Conservation (phyloP, 1,140 invertebrate species). For the Trissolcus basalis region DNA sequence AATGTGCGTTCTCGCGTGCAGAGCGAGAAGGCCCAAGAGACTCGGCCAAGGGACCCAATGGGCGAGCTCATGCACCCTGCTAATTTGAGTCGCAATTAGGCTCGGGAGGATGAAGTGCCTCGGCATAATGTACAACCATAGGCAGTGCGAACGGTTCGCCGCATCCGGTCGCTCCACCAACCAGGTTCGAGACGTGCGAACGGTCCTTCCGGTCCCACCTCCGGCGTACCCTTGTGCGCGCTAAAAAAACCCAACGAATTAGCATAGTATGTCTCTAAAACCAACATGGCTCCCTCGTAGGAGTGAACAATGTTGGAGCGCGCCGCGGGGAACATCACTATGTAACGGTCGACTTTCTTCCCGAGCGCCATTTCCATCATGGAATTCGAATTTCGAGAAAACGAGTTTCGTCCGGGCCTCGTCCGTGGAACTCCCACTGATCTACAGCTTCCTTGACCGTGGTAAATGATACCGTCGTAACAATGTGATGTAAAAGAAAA, state of each 20-base stretch:
- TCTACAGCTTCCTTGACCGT: not conserved
- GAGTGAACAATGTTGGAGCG: conserved; percentile 29
- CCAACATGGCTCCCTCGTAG: conserved; percentile 38
- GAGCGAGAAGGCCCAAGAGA: not conserved
- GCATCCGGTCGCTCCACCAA: conserved; percentile 62
- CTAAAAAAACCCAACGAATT: conserved; percentile 28
- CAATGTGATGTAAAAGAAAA: conserved; percentile 17
- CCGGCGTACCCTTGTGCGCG: conserved; percentile 29
- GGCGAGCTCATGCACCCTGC: too few relatives aligned
- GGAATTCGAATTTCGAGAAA: too few relatives aligned
- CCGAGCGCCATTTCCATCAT: too few relatives aligned
- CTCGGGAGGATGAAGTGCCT: conserved; percentile 20
- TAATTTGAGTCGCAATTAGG: conserved; percentile 49
- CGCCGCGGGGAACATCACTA: too few relatives aligned
- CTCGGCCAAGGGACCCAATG: conserved; percentile 5
- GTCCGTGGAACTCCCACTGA: too few relatives aligned
- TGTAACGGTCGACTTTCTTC: too few relatives aligned
- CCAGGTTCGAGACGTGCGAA: conserved; percentile 52
- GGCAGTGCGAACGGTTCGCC: conserved; percentile 44
- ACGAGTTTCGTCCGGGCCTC: too few relatives aligned
- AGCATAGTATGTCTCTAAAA: conserved; percentile 38
- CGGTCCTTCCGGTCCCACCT: conserved; percentile 60
- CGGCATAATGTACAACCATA: conserved; percentile 35
- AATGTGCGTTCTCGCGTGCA: conserved; percentile 47
- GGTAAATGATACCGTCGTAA: not conserved